Evolutionary conservation across 2,888 invertebrate genomes (phyloP).

Genomic region (Caenorhabditis sulstoni): DNA sequence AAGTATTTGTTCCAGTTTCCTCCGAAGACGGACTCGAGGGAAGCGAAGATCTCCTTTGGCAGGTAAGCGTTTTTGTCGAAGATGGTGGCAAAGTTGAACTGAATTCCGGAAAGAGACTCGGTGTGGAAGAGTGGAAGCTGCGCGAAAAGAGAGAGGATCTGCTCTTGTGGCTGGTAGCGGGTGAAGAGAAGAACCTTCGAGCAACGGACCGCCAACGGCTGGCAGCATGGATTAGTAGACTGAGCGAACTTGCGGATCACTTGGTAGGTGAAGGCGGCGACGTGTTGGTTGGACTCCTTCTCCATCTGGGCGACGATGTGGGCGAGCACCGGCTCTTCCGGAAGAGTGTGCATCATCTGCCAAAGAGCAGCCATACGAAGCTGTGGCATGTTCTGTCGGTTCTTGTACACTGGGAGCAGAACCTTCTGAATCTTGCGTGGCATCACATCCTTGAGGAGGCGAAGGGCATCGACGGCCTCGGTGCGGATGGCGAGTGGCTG

Average conservation of each 20-base stretch:
- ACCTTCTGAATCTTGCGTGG: constrained; percentile 63
- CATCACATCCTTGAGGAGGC: constrained; percentile 62
- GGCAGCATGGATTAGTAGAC: constrained; percentile 68
- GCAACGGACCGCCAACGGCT: constrained; percentile 53
- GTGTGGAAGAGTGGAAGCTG: constrained; percentile 67
- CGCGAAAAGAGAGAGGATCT: constrained; percentile 47
- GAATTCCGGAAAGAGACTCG: constrained; percentile 56
- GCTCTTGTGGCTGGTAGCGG: constrained; percentile 55
- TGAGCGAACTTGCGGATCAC: constrained; percentile 64
- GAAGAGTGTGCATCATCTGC: constrained; percentile 69
- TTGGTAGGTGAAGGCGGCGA: constrained; percentile 70
- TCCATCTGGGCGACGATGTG: constrained; percentile 68
- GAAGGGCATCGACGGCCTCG: constrained; percentile 76
- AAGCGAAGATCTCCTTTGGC: constrained; percentile 57
- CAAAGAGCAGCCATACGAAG: constrained; percentile 73
- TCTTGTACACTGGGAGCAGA: constrained; percentile 75
- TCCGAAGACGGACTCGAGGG: constrained; percentile 62
- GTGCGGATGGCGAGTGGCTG: constrained; percentile 68
- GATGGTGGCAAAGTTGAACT: constrained; percentile 68
- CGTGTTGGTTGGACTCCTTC: constrained; percentile 69
- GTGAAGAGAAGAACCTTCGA: constrained; percentile 49
- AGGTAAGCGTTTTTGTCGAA: constrained; percentile 69
- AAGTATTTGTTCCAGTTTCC: constrained; percentile 72
- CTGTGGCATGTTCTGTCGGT: constrained; percentile 69
- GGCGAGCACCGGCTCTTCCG: constrained; percentile 67